Evolutionary conservation across 1,140 invertebrate species (phyloP).

Genomic region (Goniozus legneri): DNA sequence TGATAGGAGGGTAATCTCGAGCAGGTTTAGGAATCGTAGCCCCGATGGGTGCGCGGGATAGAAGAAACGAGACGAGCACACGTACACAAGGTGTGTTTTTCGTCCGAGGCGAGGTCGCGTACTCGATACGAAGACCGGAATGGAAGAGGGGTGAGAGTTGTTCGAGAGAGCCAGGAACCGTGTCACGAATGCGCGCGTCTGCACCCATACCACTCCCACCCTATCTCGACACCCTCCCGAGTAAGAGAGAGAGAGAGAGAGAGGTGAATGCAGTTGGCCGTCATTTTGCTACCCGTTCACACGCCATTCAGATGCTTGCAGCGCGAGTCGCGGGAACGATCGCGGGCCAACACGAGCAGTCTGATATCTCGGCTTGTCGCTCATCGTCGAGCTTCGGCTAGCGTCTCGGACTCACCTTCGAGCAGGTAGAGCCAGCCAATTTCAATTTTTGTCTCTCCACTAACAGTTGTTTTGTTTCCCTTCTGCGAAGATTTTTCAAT

Average conservation of each 20-base stretch:
- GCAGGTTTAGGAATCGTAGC: too few species aligned
- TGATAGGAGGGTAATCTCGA: background rate
- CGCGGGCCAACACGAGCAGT: background rate
- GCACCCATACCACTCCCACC: conserved; percentile 22
- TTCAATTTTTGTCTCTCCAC: too few species aligned
- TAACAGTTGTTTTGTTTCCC: too few species aligned
- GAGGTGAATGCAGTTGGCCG: conserved; percentile 47
- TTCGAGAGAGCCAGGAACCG: conserved; percentile 28
- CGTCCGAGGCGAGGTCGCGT: background rate
- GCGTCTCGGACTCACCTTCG: too few species aligned
- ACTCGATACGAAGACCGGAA: background rate
- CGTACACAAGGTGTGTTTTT: background rate
- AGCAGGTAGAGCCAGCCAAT: too few species aligned
- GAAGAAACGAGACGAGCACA: background rate
- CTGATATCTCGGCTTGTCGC: background rate
- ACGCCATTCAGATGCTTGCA: conserved; percentile 47
- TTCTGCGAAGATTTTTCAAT: too few species aligned
- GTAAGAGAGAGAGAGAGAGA: conserved; percentile 20
- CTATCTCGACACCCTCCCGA: conserved; percentile 18
- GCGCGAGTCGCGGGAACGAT: conserved; percentile 27
- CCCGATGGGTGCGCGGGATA: too few species aligned
- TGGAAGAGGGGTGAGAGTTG: background rate
- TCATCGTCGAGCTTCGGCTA: background rate
- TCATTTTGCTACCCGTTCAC: conserved; percentile 46
- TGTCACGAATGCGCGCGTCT: conserved; percentile 51